Base-by-base conservation (phyloP, 2,113 vertebrate species). In the Geococcyx californianus region DNA sequence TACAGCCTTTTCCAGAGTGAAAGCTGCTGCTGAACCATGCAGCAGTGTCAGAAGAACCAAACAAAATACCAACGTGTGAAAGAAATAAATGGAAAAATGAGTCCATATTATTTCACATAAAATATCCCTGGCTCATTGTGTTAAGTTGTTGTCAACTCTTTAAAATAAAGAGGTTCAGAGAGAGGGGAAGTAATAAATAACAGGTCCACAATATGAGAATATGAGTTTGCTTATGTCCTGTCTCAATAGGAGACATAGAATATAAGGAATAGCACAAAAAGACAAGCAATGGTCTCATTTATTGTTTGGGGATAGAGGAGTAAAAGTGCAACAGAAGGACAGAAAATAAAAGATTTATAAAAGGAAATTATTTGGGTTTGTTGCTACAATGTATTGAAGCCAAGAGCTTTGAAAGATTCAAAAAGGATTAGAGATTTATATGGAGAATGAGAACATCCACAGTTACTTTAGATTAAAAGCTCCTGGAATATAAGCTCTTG, bases 391-490 rank as follows among this genome's bases (percentile, higher is more conserved):
- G 23, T 51, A 31, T 6, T 79, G 70, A 69, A 89, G 44, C 47
- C 60, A 89, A 92, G 47, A 84, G 62, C 45, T 94, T 63, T 91
- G 84, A 67, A 91, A 75, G 58, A 89, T 73, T 95, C 62, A 83
- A 45, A 89, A 91, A 69, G 28, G 28, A 62, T 95, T 84, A 54
- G n/a, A 82, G 73, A 29, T 91, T 87, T 75, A 54, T 79, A 40
- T 36, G 36, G 89, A 89, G 66, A 44, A 79, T 79, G 62, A 87
- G 84, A 91, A 80, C 25, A 87, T 85, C 36, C 58, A 76, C 16
- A 73, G 54, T 69, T 89, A 66, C 74, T 94, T 87, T 38, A 92
- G 66, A 93, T 87, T 72, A 87, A 84, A 87, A 89, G 69, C 60
- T 91, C 26, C 58, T 92, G 62, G 11, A 92, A 60, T 84, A 38